These are phyloP conservation scores for Lates japonicus DNA, from an alignment of 2,797 vertebrate species.

Conservation along the genomic window DNA sequence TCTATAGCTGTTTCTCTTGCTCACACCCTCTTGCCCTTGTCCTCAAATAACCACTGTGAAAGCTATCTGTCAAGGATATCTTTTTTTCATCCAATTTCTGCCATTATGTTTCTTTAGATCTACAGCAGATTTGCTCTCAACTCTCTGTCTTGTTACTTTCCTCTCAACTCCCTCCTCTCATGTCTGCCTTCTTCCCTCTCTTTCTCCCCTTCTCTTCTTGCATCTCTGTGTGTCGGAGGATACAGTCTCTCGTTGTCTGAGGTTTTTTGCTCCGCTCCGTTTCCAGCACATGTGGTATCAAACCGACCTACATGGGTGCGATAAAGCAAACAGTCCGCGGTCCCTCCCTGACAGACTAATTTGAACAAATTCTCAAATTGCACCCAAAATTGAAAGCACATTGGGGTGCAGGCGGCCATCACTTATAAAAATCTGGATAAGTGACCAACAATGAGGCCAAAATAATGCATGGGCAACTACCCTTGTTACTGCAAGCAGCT, in stretches of 20 bases:
- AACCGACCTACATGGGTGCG: slow-evolving; percentile 85
- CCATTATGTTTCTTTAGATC: slow-evolving; percentile 24
- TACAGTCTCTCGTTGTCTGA: slow-evolving; percentile 69
- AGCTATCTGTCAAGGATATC: slow-evolving; percentile 19
- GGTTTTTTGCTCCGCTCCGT: slow-evolving; percentile 69
- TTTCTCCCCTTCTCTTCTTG: slow-evolving; percentile 22
- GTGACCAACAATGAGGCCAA: slow-evolving; percentile 82
- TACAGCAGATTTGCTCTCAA: slow-evolving; percentile 18
- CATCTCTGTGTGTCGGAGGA: slow-evolving; percentile 64
- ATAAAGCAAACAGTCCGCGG: slow-evolving; percentile 87
- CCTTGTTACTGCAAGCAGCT: slow-evolving; percentile 79
- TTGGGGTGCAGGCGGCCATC: slow-evolving; percentile 85
- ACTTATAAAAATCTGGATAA: slow-evolving; percentile 86
- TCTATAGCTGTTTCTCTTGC: slow-evolving; percentile 52
- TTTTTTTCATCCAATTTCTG: slow-evolving; percentile 40
- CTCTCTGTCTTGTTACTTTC: slow-evolving; percentile 22
- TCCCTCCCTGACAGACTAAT: slow-evolving; percentile 88
- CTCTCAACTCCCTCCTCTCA: background rate
- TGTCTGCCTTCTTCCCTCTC: slow-evolving; percentile 7
- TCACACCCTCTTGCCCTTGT: slow-evolving; percentile 45
- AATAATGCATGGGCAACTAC: slow-evolving; percentile 79
- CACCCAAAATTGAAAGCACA: slow-evolving; percentile 90
- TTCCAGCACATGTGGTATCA: slow-evolving; percentile 86
- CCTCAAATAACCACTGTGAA: slow-evolving; percentile 56
- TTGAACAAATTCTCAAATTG: slow-evolving; percentile 93